Percentiles rank a stretch among this genome's conserved stretches.
Conservation (phyloP, 2,888 invertebrate genomes). For the Limnephilus marmoratus region DNA sequence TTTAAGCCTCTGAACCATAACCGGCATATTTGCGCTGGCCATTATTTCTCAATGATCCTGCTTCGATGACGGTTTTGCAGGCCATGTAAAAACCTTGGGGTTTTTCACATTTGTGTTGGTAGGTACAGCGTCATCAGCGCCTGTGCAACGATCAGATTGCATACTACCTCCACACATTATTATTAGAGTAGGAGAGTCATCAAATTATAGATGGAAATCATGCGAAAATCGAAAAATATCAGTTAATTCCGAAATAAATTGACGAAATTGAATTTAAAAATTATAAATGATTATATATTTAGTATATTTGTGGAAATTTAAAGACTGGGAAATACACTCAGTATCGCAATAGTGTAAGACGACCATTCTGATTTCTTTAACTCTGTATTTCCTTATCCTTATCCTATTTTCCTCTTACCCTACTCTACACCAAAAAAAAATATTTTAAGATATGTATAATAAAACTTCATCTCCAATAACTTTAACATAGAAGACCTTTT, state of each 20-base stretch:
- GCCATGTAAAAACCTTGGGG: not conserved
- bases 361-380: no score
- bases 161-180: not conserved
- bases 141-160: not conserved
- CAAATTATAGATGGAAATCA: not conserved
- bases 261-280: no score
- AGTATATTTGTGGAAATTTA: no score
- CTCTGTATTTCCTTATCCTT: no score
- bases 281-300: no score
- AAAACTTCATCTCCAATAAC: no score
- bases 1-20: not conserved
- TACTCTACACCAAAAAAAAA: no score
- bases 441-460: no score
- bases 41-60: not conserved
- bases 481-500: no score
- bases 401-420: no score
- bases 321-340: no score
- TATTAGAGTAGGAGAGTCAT: not conserved
- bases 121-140: not conserved
- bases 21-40: slow-evolving; percentile 1
- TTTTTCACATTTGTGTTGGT: not conserved
- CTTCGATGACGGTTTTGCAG: slow-evolving; percentile 18
- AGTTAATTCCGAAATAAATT: not conserved
- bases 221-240: not conserved
- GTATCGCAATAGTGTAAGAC: no score